Evolutionary conservation across 2,888 invertebrate species (phyloP), one percentile per base, ranked within the genome.

Genomic region (Ormyrus thymus): DNA sequence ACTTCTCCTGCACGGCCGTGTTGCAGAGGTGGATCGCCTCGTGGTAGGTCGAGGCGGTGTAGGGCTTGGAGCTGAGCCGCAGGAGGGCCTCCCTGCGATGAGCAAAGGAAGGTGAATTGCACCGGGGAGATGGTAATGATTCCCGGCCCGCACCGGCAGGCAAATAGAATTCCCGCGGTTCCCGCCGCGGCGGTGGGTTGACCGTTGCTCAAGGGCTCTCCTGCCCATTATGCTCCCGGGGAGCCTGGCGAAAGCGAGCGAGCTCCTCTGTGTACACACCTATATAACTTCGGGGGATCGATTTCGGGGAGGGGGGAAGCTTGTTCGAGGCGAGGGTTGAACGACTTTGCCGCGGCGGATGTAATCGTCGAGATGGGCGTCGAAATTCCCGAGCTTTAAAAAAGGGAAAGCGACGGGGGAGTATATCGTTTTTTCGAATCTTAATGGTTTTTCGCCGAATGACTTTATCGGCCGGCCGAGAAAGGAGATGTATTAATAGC

Each of bases 11-110:
- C 55, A 97, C 94, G 11, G 97, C 95, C 86, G 97, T 95, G 87
- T 97, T 97, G 68, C 84, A 84, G 81, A 97, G 90, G 90, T 97
- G 97, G 84, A 97, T 94, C 9, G 95, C 95, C 90, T 97, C 96
- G 84, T 96, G 95, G 84, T 95, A 94, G 88, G 95, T 95, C 69
- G 93, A 93, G 66, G 96, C 91, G 79, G 93, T 94, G 89, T 95
- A 97, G 72, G 94, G 94, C 89, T 95, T 95, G 0, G 95, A 96
- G 88, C 97, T 97, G 89, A 97, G 97, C 81, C 97, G 92, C 70
- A 97, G 91, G 86, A 97, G 96, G 86, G 96, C 95, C 85, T 96
- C 94, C 85, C 92, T 92, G 86, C n/a, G n/a, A n/a, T n/a, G n/a
- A n/a, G n/a, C 29, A 29, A 29, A 29, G 29, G 29, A 62, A 79